Conservation (phyloP, 2,797 vertebrate genomes). For the Gymnodraco acuticeps region DNA sequence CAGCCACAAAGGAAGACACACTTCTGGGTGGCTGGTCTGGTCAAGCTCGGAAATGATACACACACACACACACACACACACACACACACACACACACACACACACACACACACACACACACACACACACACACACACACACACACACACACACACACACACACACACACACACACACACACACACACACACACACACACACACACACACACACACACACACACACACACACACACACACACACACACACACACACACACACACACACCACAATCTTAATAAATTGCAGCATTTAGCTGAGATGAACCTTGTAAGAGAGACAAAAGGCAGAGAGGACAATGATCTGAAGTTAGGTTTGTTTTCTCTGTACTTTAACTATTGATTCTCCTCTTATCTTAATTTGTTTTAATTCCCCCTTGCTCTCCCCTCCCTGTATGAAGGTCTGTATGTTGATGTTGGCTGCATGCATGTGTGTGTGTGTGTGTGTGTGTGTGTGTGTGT, state of each 20-base stretch:
- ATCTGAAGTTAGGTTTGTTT: conserved; percentile 37
- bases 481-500: conserved; percentile 11
- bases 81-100: conserved; percentile 21
- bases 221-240: conserved; percentile 13
- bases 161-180: conserved; percentile 16
- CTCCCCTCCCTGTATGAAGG: conserved; percentile 32
- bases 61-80: conserved; percentile 4
- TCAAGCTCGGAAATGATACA: conserved; percentile 42
- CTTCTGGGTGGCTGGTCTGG: conserved; percentile 61
- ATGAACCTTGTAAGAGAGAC: conserved; percentile 47
- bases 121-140: conserved; percentile 32
- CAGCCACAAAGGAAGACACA: conserved; percentile 71
- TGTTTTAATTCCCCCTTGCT: conserved; percentile 7
- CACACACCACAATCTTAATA: conserved; percentile 23
- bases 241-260: conserved; percentile 27
- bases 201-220: conserved; percentile 21
- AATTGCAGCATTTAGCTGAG: conserved; percentile 45
- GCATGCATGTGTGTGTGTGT: conserved; percentile 10
- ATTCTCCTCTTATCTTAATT: conserved; percentile 8
- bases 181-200: conserved; percentile 28
- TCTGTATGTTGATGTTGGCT: conserved; percentile 71
- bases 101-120: conserved; percentile 10
- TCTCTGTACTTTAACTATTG: neutral
- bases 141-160: conserved; percentile 32
- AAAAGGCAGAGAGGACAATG: conserved; percentile 10